phyloP scores from a whole-genome alignment of 2,113 vertebrate genomes.

The Nothoprocta pentlandii region DNA sequence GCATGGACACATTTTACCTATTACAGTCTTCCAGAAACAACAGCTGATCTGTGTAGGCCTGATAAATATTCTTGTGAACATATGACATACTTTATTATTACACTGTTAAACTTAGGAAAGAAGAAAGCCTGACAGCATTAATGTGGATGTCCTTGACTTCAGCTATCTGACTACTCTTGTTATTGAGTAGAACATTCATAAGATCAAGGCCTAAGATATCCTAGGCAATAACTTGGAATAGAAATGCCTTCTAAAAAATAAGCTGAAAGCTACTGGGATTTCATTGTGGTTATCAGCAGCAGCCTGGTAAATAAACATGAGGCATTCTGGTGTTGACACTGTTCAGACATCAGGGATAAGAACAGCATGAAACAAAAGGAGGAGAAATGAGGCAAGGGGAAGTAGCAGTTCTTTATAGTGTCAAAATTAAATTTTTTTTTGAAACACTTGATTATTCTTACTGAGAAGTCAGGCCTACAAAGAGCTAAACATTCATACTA shows the following conservation, averaged over 20 bases:
- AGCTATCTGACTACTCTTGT: conserved; percentile 33
- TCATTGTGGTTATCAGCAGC: not conserved
- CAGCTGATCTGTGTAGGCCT: not conserved
- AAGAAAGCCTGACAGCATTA: conserved; percentile 24
- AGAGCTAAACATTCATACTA: not conserved
- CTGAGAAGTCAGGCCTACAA: not conserved
- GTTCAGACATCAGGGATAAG: not conserved
- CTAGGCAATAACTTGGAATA: conserved; percentile 17
- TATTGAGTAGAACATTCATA: not conserved
- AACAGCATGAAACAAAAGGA: not conserved
- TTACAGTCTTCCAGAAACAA: not conserved
- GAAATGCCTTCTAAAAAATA: not conserved
- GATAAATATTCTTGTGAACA: not conserved
- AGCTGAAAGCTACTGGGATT: conserved; percentile 39
- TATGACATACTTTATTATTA: not conserved
- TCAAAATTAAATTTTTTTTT: not conserved
- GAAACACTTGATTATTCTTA: not conserved
- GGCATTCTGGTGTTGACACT: not conserved
- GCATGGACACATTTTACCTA: not conserved
- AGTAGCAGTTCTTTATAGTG: not conserved
- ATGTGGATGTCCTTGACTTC: conserved; percentile 3
- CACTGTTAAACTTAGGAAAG: not conserved
- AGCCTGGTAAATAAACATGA: conserved; percentile 18
- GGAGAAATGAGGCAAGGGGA: not conserved
- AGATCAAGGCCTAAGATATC: conserved; percentile 34